Evolutionary conservation across 2,797 vertebrate genomes (phyloP).

Genomic region (Sebastes vulpes): DNA sequence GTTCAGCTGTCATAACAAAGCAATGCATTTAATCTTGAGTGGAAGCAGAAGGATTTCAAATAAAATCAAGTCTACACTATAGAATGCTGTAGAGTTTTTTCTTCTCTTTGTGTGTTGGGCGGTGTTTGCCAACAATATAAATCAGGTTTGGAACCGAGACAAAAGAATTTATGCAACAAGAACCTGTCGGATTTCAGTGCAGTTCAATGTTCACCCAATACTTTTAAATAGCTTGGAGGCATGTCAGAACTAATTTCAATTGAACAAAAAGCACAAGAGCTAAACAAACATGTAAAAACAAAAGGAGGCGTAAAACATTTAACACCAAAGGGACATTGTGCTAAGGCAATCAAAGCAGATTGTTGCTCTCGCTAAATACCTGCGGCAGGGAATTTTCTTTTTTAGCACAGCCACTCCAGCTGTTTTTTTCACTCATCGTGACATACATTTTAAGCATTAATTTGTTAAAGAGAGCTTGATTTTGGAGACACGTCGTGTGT

Average conservation of each 20-base stretch:
- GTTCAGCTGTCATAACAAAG: constrained; percentile 82
- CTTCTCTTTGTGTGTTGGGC: constrained; percentile 28
- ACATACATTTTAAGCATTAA: constrained; percentile 57
- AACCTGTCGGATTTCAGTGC: constrained; percentile 51
- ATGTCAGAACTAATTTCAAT: constrained; percentile 51
- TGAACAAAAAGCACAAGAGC: constrained; percentile 50
- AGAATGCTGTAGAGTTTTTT: constrained; percentile 14
- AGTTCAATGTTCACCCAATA: constrained; percentile 21
- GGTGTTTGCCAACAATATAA: constrained; percentile 57
- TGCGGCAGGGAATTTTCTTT: constrained; percentile 18
- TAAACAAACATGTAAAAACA: constrained; percentile 56
- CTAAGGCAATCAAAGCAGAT: constrained; percentile 56
- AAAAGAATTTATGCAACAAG: constrained; percentile 54
- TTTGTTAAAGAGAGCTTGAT: constrained; percentile 38
- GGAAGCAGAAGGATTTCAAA: constrained; percentile 67
- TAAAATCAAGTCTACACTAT: constrained; percentile 63
- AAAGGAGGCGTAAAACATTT: constrained; percentile 46
- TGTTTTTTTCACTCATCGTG: constrained; percentile 39
- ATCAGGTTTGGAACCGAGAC: constrained; percentile 49
- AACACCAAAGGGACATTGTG: constrained; percentile 34
- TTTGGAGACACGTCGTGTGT: constrained; percentile 24
- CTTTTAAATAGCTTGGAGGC: constrained; percentile 56
- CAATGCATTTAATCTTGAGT: constrained; percentile 73
- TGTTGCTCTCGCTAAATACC: constrained; percentile 45
- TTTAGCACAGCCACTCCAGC: constrained; percentile 30